phyloP scores from a whole-genome alignment of 2,888 invertebrate species.

The Eulithis prunata region DNA sequence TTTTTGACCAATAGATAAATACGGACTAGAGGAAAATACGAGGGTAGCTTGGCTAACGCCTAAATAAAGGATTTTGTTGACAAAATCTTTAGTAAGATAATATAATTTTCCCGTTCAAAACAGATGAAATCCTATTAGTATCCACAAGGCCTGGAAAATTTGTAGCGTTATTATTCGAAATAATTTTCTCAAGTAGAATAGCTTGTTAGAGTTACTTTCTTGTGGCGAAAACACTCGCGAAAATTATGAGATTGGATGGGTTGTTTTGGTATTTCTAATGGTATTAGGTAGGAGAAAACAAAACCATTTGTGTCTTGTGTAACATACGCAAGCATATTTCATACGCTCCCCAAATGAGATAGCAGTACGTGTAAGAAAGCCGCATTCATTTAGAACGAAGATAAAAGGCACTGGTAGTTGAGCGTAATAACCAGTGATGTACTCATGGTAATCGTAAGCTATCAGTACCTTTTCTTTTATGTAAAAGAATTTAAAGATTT shows the following conservation, averaged over 20 bases:
- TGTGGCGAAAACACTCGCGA: constrained; percentile 14
- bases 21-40: no score
- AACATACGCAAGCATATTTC: constrained; percentile 43
- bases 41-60: no score
- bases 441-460: background rate
- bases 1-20: no score
- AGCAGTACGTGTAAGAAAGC: constrained; percentile 49
- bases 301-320: constrained; percentile 39
- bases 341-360: constrained; percentile 44
- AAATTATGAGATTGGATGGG: constrained; percentile 31
- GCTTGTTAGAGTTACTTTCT: constrained; percentile 1
- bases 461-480: no score
- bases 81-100: no score
- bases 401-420: constrained; percentile 51
- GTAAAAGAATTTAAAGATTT: no score
- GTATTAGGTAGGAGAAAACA: constrained; percentile 32
- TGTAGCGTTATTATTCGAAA: background rate
- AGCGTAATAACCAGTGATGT: constrained; percentile 36
- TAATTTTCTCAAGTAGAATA: background rate
- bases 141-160: background rate
- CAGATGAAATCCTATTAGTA: background rate
- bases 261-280: constrained; percentile 33
- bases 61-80: no score
- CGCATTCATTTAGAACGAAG: constrained; percentile 49
- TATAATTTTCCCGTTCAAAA: no score